Conservation (phyloP, 2,797 vertebrate species). For the Sebastes glaucus region DNA sequence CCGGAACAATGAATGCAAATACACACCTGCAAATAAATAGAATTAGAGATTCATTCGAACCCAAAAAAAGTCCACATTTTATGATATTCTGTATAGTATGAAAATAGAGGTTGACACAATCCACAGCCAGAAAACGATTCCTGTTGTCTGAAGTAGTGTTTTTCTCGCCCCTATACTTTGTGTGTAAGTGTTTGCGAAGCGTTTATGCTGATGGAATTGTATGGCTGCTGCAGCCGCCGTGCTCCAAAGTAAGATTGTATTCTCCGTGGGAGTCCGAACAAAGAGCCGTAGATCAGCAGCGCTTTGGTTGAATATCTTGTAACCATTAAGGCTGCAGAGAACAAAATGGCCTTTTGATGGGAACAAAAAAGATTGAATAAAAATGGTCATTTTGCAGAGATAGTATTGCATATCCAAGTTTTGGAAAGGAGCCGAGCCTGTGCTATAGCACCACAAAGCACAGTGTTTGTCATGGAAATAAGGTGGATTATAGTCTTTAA, state of each 20-base stretch:
- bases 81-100: slow-evolving; percentile 60
- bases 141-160: slow-evolving; percentile 76
- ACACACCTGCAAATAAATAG: slow-evolving; percentile 21
- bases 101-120: slow-evolving; percentile 74
- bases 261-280: slow-evolving; percentile 80
- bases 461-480: slow-evolving; percentile 81
- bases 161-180: slow-evolving; percentile 78
- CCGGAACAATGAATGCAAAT: slow-evolving; percentile 28
- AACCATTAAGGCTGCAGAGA: slow-evolving; percentile 80
- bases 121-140: slow-evolving; percentile 66
- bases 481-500: slow-evolving; percentile 79
- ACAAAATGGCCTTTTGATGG: slow-evolving; percentile 82
- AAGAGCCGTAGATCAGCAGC: slow-evolving; percentile 78
- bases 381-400: slow-evolving; percentile 81
- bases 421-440: slow-evolving; percentile 65
- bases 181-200: slow-evolving; percentile 80
- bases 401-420: slow-evolving; percentile 75
- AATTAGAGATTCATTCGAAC: slow-evolving; percentile 33
- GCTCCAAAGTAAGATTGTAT: slow-evolving; percentile 81
- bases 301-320: slow-evolving; percentile 79
- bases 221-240: slow-evolving; percentile 65
- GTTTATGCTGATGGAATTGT: slow-evolving; percentile 84
- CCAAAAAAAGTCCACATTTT: slow-evolving; percentile 55
- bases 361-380: slow-evolving; percentile 84
- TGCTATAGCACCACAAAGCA: slow-evolving; percentile 70